Evolutionary conservation across 2,888 invertebrate species (phyloP).

Genomic region (Phanerotoma sp.): DNA sequence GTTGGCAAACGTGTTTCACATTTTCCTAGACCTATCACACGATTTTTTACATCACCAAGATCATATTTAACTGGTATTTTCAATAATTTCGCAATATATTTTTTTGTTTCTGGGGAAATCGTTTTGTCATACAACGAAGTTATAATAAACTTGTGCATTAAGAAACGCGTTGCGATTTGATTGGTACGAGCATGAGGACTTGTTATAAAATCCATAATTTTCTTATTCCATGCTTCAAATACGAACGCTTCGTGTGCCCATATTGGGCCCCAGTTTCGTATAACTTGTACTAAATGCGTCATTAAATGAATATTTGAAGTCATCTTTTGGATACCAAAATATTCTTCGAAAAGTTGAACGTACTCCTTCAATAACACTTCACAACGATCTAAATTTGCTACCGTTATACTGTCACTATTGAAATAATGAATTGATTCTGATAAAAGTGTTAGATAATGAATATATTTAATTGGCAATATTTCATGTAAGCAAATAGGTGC

Average conservation of each 20-base stretch:
- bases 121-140: background rate
- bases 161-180: background rate
- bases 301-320: slow-evolving; percentile 21
- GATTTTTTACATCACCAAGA: background rate
- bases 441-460: background rate
- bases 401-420: slow-evolving; percentile 11
- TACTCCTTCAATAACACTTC: slow-evolving; percentile 5
- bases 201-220: no score
- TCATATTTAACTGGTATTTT: background rate
- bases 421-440: slow-evolving; percentile 12
- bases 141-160: background rate
- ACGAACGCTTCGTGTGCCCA: no score
- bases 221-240: slow-evolving; percentile 25
- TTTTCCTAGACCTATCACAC: background rate
- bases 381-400: background rate
- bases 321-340: slow-evolving; percentile 21
- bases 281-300: slow-evolving; percentile 7
- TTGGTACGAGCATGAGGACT: background rate
- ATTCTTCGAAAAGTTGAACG: slow-evolving; percentile 12
- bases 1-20: background rate
- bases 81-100: background rate
- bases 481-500: slow-evolving; percentile 7
- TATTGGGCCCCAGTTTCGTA: no score
- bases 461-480: slow-evolving; percentile 1
- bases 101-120: background rate